Evolutionary conservation across 2,797 vertebrate genomes (phyloP).

Genomic region (Typhlichthys eigenmanni): DNA sequence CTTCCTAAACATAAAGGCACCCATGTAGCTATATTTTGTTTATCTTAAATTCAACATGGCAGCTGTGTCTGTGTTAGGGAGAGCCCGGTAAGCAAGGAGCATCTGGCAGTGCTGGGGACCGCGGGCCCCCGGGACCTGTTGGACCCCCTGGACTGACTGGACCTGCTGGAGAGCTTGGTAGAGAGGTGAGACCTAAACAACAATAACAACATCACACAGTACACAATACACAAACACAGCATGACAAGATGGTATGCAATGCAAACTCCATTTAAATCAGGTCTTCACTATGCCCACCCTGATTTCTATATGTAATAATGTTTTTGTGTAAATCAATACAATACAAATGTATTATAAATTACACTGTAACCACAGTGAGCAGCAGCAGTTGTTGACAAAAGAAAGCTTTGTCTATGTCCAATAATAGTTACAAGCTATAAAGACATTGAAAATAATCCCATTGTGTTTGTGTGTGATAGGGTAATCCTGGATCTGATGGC

Average conservation of each 20-base stretch:
- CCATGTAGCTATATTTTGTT: no score
- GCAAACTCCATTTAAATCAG: neutral
- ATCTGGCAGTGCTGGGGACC: constrained; percentile 84
- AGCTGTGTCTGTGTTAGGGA: constrained; percentile 74
- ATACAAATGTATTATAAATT: no score
- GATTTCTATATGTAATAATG: no score
- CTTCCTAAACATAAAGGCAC: no score
- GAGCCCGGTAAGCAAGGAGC: constrained; percentile 96
- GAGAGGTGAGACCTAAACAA: constrained; percentile 82
- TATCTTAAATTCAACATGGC: neutral
- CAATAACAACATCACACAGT: constrained; percentile 4
- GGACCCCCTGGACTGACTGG: constrained; percentile 93
- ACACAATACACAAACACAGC: neutral
- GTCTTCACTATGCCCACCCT: no score
- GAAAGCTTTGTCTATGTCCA: no score
- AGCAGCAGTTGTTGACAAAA: no score
- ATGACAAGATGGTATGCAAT: neutral
- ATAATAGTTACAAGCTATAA: no score
- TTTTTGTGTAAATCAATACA: no score
- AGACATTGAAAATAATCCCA: neutral
- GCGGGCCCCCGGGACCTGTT: constrained; percentile 91
- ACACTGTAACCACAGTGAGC: no score
- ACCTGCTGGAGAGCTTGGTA: constrained; percentile 88
- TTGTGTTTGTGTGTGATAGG: constrained; percentile 69
- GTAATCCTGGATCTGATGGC: constrained; percentile 90